Base-by-base conservation (phyloP, 2,113 vertebrate genomes). In the Heloderma charlesbogerti region DNA sequence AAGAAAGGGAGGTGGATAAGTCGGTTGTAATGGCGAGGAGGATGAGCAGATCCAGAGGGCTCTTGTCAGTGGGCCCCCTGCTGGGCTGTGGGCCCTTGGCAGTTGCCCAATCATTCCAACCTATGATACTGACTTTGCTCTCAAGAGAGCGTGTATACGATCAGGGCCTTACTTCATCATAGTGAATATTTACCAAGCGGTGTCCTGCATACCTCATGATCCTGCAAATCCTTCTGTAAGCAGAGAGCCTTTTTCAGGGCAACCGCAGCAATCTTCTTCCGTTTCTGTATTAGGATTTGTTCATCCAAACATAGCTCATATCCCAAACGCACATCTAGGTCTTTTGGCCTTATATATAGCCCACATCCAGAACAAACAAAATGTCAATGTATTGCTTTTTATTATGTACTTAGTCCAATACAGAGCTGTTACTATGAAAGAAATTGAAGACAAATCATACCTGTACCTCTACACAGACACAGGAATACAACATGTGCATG, bases 291-390 rank as follows among this genome's bases (percentile, higher is more conserved):
- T 93, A 98, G 98, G 13, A 66, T 94, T 89, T 97, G 98, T 95
- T 99, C 98, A 85, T 98, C 94, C 0, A 10, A 13, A 63, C 98
- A 97, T 40, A 97, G 96, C 91, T 96, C 96, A 31, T 97, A 97
- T 22, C 97, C 97, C 95, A 99, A 95, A 20, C 98, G 98, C 77
- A 98, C 96, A 0, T 97, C 96, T 83, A 98, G 90, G 3, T 95
- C 93, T 86, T 91, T 95, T 88, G 91, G 93, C 94, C 96, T 96
- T 83, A 88, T 57, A 93, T 6, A 92, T 88, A 93, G 60, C 1
- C 43, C 89, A 91, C 4, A 5, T 72, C 93, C 91, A 95, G 89
- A 94, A 0, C 84, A 84, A 54, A 54, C 48, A 54, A 54, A 25
- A 20, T 37, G 80, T 16, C 29, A 54, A 1, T 40, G 29, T 60